Evolutionary conservation across 2,888 invertebrate genomes (phyloP).

Genomic region (Liodrosophila aerea): DNA sequence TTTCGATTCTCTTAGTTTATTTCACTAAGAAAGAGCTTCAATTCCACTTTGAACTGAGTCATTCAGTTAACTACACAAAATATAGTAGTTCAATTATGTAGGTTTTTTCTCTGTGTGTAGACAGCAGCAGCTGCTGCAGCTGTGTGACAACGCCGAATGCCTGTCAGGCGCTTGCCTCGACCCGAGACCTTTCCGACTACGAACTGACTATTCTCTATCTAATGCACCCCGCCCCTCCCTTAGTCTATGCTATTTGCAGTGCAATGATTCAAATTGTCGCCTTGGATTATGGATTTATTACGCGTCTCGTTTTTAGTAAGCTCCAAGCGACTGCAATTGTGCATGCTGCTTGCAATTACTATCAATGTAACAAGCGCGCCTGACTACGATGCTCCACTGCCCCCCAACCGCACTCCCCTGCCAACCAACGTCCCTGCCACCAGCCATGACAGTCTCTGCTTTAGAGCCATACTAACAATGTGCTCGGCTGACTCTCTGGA

Average conservation of each 20-base stretch:
- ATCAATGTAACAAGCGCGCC: slow-evolving; percentile 54
- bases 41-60: too few species aligned
- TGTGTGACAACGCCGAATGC: slow-evolving; percentile 48
- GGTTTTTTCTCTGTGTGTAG: too few species aligned
- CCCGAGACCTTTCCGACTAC: slow-evolving; percentile 30
- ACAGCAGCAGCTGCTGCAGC: slow-evolving; percentile 34
- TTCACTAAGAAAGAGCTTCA: too few species aligned
- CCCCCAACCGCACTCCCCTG: too few species aligned
- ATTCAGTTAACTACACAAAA: too few species aligned
- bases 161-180: slow-evolving; percentile 44
- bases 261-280: slow-evolving; percentile 78
- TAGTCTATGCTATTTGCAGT: slow-evolving; percentile 48
- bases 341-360: slow-evolving; percentile 74
- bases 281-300: slow-evolving; percentile 77
- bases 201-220: neutral
- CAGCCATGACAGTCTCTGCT: neutral
- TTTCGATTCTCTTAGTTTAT: too few species aligned
- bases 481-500: slow-evolving; percentile 1
- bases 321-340: slow-evolving; percentile 71
- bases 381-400: slow-evolving; percentile 17
- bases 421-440: neutral
- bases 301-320: slow-evolving; percentile 72
- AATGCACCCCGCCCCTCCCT: neutral
- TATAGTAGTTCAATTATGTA: too few species aligned
- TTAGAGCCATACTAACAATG: neutral